Evolutionary conservation across 2,797 vertebrate species (phyloP).

Genomic region (Chromobotia macracanthus): DNA sequence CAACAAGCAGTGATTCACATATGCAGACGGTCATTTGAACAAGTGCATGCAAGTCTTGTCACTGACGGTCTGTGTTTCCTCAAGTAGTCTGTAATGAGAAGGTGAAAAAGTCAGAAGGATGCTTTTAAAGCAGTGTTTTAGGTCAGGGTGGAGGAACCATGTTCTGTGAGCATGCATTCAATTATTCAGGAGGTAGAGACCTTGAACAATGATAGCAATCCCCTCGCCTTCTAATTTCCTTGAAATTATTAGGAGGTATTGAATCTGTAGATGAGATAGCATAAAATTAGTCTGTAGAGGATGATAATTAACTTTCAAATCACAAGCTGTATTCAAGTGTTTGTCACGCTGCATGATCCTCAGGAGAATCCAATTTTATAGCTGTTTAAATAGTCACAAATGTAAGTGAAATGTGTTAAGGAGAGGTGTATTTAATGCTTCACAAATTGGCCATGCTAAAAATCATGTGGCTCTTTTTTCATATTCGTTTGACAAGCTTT

Average conservation of each 20-base stretch:
- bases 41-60: background rate
- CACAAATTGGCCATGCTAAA: constrained; percentile 6
- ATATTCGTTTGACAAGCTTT: background rate
- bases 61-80: constrained; percentile 38
- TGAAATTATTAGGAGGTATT: constrained; percentile 9
- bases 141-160: constrained; percentile 28
- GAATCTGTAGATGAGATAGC: background rate
- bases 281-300: background rate
- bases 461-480: background rate
- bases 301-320: constrained; percentile 26
- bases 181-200: constrained; percentile 36
- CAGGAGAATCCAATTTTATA: background rate
- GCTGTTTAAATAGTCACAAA: background rate
- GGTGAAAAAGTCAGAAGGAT: constrained; percentile 39
- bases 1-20: constrained; percentile 24
- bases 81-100: constrained; percentile 27
- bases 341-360: background rate
- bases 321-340: constrained; percentile 2
- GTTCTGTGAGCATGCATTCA: constrained; percentile 19
- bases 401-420: background rate
- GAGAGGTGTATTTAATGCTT: background rate
- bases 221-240: constrained; percentile 4
- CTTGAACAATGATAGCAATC: background rate
- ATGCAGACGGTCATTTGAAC: constrained; percentile 30
- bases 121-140: constrained; percentile 13